Conservation (phyloP, 2,797 vertebrate genomes). For the Pristis pectinata region DNA sequence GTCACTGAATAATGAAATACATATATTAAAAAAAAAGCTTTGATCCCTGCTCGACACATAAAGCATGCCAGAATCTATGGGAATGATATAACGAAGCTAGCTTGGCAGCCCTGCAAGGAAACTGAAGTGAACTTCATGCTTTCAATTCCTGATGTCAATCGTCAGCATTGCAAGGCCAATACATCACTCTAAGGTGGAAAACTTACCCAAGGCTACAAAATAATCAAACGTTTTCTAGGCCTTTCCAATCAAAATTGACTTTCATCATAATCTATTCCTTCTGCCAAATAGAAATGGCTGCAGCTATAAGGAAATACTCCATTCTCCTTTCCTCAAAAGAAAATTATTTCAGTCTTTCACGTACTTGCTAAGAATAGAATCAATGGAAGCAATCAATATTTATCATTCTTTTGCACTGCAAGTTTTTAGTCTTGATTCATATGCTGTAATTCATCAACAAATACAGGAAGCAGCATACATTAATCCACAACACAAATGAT, state of each 20-base stretch:
- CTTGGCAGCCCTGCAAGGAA: not conserved
- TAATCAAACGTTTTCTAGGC: constrained; percentile 59
- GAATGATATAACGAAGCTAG: not conserved
- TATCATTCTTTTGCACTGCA: not conserved
- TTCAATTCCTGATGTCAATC: constrained; percentile 44
- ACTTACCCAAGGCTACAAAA: constrained; percentile 58
- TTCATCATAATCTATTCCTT: not conserved
- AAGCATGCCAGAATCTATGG: not conserved
- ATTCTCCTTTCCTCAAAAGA: not conserved
- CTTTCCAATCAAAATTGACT: constrained; percentile 43
- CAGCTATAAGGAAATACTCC: not conserved
- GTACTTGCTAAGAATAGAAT: not conserved
- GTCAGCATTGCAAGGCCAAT: constrained; percentile 53
- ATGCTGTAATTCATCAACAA: constrained; percentile 1
- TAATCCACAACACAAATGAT: not conserved
- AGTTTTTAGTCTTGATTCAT: not conserved
- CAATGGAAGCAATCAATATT: constrained; percentile 11
- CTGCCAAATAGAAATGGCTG: not conserved
- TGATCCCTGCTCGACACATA: not conserved
- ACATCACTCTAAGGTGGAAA: constrained; percentile 61
- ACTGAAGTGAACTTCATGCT: not conserved
- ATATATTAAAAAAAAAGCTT: not conserved
- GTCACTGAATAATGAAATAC: not conserved
- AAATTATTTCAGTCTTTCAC: not conserved
- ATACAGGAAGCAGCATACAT: not conserved